Conservation (phyloP, 2,113 vertebrate genomes). For the Ellobius talpinus region DNA sequence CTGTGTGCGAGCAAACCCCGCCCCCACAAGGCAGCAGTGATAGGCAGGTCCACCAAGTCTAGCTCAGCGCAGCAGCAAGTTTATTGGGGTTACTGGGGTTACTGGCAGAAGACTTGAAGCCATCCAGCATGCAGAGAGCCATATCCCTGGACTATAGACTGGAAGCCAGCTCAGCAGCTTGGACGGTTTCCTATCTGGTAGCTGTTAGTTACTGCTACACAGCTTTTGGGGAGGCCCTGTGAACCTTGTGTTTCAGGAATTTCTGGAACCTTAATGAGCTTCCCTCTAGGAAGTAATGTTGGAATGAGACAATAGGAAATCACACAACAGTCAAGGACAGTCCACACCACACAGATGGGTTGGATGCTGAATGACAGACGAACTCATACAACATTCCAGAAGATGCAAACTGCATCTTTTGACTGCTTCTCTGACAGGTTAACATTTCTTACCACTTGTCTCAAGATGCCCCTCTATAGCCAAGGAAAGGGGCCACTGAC, state of each 20-base stretch:
- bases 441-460: background rate
- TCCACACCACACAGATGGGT: no score
- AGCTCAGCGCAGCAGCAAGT: background rate
- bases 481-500: background rate
- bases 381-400: background rate
- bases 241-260: background rate
- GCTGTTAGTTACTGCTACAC: background rate
- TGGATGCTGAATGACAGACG: background rate
- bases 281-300: background rate
- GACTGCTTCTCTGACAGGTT: background rate
- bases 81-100: background rate
- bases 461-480: background rate
- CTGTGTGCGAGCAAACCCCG: background rate
- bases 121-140: background rate
- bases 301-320: background rate
- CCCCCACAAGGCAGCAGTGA: background rate
- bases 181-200: background rate
- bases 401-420: background rate
- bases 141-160: background rate
- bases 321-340: background rate
- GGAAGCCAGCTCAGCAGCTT: background rate
- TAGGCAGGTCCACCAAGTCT: background rate
- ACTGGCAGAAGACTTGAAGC: background rate
- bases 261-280: background rate
- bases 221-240: background rate